Evolutionary conservation across 2,113 vertebrate genomes (phyloP), one percentile per base, ranked within the genome.

Genomic region (Platichthys flesus): DNA sequence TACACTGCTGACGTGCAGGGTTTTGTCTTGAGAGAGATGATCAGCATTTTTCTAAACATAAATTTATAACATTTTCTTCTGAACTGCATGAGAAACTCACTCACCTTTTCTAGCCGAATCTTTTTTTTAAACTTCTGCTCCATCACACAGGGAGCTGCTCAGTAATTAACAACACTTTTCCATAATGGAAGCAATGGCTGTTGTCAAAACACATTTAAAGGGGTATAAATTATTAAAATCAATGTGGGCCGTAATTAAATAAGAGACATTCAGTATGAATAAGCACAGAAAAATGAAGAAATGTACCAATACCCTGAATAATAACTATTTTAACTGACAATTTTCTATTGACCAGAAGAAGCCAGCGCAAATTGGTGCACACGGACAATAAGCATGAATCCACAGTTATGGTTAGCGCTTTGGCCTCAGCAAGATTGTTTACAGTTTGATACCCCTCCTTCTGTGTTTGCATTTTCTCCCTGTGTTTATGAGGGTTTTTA

Each of bases 111-210:
- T 28, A 31, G 7, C 47, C 45, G 21, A 26, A 1, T 16, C 14
- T 3, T 63, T 47, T 24, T 24, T 51, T 47, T 24, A 20, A 12
- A 31, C 47, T 79, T 47, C 16, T 61, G 62, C 24, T 45, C 10
- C 23, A 40, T 4, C 51, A n/a, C 15, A 35, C 15, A 15, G 31
- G 3, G 13, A 40, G 71, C 40, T 58, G 71, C 40, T 28, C 49
- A 74, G 24, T 51, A 74, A 58, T 68, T 51, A 24, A 57, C 63
- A 45, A 67, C 47, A 51, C 21, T 5, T 56, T 56, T 24, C 14
- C 0, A 6, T 20, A 24, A 62, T 35, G 35, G 20, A 52, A 49
- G n/a, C 26, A 59, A 20, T 21, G 42, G 13, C 15, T 8, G 47
- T 51, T 51, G 47, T 51, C 47, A 51, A 51, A 51, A 67, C 15